Conservation (phyloP, 2,113 vertebrate genomes). For the Myiopsitta monachus region DNA sequence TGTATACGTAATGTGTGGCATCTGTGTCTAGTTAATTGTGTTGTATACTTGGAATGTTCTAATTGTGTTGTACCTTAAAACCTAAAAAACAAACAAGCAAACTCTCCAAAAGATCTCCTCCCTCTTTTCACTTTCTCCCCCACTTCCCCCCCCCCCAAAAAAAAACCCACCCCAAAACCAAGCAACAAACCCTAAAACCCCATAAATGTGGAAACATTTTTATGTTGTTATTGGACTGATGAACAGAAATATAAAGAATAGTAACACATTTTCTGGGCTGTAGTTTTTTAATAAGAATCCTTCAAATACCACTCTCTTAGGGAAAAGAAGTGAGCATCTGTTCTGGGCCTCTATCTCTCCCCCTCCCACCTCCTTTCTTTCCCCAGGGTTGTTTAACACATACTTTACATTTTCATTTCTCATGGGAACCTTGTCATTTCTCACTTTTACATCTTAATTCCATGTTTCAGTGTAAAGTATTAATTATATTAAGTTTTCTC, state of each 20-base stretch:
- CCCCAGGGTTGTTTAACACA: conserved; percentile 21
- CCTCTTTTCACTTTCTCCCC: background rate
- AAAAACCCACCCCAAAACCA: background rate
- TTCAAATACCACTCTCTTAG: background rate
- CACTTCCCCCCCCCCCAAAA: accelerated
- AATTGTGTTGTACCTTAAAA: background rate
- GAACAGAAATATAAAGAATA: background rate
- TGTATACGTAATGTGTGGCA: background rate
- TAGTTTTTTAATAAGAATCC: conserved; percentile 7
- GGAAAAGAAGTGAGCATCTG: background rate
- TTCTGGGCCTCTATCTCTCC: background rate
- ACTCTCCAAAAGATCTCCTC: background rate
- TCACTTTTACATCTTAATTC: conserved; percentile 53
- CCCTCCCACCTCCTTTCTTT: background rate
- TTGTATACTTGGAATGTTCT: background rate
- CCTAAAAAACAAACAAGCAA: background rate
- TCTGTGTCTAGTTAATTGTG: conserved; percentile 12
- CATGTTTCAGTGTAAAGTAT: conserved; percentile 26
- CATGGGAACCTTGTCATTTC: background rate
- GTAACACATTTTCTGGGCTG: background rate
- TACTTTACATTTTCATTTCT: conserved; percentile 58
- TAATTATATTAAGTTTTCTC: conserved; percentile 24
- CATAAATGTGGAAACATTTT: background rate
- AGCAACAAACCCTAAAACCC: background rate
- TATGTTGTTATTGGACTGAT: background rate